Conservation (phyloP, 2,113 vertebrate genomes). For the Phycodurus eques region DNA sequence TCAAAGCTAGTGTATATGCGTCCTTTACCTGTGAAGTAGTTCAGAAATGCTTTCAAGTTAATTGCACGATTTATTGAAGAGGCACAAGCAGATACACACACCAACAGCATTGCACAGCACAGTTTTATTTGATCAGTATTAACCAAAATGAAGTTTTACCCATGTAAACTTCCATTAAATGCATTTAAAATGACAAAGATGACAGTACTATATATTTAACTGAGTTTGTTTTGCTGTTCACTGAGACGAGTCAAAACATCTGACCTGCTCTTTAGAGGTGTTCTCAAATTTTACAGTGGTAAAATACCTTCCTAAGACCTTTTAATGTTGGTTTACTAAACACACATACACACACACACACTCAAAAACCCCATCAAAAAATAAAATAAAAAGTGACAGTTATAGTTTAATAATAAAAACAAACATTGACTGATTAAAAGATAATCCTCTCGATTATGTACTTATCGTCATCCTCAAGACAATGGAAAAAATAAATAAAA, state of each 20-base stretch:
- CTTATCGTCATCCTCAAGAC: not conserved
- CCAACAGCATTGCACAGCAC: too few relatives aligned
- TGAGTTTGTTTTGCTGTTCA: not conserved
- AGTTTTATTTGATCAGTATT: too few relatives aligned
- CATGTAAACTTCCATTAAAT: too few relatives aligned
- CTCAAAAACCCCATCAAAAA: not conserved
- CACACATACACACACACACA: too few relatives aligned
- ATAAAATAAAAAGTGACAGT: not conserved
- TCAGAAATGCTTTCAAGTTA: too few relatives aligned
- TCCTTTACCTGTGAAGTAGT: too few relatives aligned
- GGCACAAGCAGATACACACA: too few relatives aligned
- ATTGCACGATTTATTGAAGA: too few relatives aligned
- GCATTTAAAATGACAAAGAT: not conserved
- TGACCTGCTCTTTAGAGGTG: not conserved
- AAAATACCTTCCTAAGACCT: not conserved
- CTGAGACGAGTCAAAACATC: not conserved
- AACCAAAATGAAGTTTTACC: too few relatives aligned
- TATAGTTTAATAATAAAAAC: not conserved
- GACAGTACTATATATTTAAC: not conserved
- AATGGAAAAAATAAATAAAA: too few relatives aligned
- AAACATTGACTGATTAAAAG: not conserved
- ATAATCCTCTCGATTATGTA: not conserved
- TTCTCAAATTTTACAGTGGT: not conserved
- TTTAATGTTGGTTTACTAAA: not conserved
- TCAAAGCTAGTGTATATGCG: too few relatives aligned